Evolutionary conservation across 2,888 invertebrate genomes (phyloP).

Genomic region (Tipula lateralis): DNA sequence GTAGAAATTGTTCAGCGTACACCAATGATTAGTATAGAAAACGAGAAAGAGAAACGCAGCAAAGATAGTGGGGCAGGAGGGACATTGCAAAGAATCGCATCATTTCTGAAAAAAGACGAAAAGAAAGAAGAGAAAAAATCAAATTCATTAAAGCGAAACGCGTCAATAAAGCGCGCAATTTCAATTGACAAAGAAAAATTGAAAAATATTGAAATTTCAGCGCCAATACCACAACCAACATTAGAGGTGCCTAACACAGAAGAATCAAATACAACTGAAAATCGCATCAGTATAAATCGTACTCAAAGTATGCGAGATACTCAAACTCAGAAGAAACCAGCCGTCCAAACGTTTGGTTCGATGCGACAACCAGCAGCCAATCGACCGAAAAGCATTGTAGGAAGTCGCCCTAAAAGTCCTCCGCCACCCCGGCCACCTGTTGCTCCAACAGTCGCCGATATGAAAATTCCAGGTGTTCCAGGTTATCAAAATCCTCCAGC

Average conservation of each 20-base stretch:
- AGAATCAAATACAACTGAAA: slow-evolving; percentile 48
- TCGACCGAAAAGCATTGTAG: slow-evolving; percentile 68
- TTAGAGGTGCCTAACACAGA: slow-evolving; percentile 54
- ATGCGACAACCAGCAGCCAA: slow-evolving; percentile 68
- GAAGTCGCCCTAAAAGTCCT: slow-evolving; percentile 66
- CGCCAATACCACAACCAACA: slow-evolving; percentile 68
- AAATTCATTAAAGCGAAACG: slow-evolving; percentile 55
- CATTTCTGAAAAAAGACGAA: slow-evolving; percentile 63
- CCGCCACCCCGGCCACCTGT: slow-evolving; percentile 67
- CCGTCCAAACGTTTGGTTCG: slow-evolving; percentile 73
- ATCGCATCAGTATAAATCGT: slow-evolving; percentile 54
- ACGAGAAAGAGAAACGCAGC: slow-evolving; percentile 47
- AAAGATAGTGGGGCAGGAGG: slow-evolving; percentile 53
- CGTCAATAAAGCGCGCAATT: slow-evolving; percentile 57
- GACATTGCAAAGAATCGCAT: slow-evolving; percentile 67
- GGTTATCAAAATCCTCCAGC: slow-evolving; percentile 56
- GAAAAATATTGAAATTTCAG: slow-evolving; percentile 74
- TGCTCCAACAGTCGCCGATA: slow-evolving; percentile 45
- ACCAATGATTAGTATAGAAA: background rate
- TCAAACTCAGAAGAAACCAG: slow-evolving; percentile 51
- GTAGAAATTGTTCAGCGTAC: slow-evolving; percentile 25
- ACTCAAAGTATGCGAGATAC: slow-evolving; percentile 77
- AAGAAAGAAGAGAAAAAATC: slow-evolving; percentile 50
- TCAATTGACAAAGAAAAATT: slow-evolving; percentile 69
- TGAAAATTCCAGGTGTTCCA: slow-evolving; percentile 51